These are phyloP conservation scores for Lontra canadensis DNA, from an alignment of 2,113 vertebrate species.

Conservation along the genomic window DNA sequence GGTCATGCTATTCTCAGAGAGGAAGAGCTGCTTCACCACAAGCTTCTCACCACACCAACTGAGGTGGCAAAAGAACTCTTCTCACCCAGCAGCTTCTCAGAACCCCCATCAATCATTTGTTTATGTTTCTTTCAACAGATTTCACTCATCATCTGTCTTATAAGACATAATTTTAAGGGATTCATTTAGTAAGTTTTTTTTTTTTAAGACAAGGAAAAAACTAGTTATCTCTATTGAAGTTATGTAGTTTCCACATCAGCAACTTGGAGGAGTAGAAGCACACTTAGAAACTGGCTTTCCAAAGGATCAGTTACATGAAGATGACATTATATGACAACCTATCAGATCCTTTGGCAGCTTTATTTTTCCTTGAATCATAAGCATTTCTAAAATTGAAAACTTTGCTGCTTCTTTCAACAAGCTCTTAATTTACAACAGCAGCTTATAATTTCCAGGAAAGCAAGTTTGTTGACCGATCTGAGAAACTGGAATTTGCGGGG, in stretches of 20 bases:
- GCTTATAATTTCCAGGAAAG: conserved; percentile 15
- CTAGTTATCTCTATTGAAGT: neutral
- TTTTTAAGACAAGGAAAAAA: neutral
- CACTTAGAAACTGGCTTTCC: neutral
- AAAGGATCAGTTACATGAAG: neutral
- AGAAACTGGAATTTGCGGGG: neutral
- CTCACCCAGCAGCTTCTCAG: conserved; percentile 67
- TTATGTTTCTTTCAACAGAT: conserved; percentile 60
- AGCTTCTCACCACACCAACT: conserved; percentile 60
- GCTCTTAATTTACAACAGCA: conserved; percentile 21
- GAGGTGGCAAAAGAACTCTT: conserved; percentile 34
- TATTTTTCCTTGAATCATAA: neutral
- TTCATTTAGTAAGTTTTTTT: neutral
- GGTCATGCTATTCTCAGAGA: conserved; percentile 68
- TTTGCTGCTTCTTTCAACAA: neutral
- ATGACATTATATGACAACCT: neutral
- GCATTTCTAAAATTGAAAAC: conserved; percentile 15
- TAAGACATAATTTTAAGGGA: neutral
- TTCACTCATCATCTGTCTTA: neutral
- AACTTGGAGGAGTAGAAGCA: neutral
- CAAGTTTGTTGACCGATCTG: neutral
- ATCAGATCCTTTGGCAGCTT: neutral
- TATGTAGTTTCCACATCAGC: neutral
- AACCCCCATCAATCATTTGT: conserved; percentile 59
- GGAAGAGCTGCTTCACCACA: conserved; percentile 77